phyloP scores from a whole-genome alignment of 2,888 invertebrate genomes.

The Trichogramma dendrolimi region DNA sequence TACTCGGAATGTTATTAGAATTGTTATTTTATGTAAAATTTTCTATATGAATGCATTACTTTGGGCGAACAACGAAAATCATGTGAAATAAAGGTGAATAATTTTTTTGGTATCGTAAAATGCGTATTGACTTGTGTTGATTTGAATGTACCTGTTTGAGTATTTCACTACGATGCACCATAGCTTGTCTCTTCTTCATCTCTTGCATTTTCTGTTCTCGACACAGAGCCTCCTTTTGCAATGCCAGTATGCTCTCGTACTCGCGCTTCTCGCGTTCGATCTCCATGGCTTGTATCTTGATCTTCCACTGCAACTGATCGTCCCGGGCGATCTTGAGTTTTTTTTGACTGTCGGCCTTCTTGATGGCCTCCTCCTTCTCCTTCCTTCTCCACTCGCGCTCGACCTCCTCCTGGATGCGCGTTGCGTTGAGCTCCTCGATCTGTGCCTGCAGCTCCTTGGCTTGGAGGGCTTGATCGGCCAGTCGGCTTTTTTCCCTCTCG shows the following conservation, averaged over 20 bases:
- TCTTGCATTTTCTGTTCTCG: conserved; percentile 55
- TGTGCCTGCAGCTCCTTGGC: conserved; percentile 49
- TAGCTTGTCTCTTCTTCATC: conserved; percentile 50
- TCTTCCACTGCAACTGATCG: conserved; percentile 59
- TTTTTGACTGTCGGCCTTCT: conserved; percentile 56
- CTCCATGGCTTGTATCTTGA: conserved; percentile 63
- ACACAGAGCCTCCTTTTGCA: conserved; percentile 56
- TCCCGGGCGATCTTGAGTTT: conserved; percentile 56
- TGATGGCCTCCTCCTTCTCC: conserved; percentile 62
- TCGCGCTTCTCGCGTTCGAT: conserved; percentile 63
- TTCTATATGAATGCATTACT: neutral
- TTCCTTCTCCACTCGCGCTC: conserved; percentile 67
- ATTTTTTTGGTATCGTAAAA: neutral
- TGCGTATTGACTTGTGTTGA: neutral
- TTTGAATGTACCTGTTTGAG: conserved; percentile 57
- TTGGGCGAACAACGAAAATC: no score
- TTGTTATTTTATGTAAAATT: conserved; percentile 10
- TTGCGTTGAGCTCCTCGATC: conserved; percentile 56
- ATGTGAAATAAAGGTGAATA: neutral
- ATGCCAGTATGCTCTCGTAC: conserved; percentile 58
- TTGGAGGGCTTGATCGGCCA: conserved; percentile 39
- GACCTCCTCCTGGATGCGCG: conserved; percentile 59
- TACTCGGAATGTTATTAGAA: neutral
- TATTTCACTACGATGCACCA: conserved; percentile 61
- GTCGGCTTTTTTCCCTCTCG: conserved; percentile 56